Percentiles rank a stretch among this genome's conserved stretches.
phyloP scores from a whole-genome alignment of 2,113 vertebrate genomes.

The Scalopus aquaticus region DNA sequence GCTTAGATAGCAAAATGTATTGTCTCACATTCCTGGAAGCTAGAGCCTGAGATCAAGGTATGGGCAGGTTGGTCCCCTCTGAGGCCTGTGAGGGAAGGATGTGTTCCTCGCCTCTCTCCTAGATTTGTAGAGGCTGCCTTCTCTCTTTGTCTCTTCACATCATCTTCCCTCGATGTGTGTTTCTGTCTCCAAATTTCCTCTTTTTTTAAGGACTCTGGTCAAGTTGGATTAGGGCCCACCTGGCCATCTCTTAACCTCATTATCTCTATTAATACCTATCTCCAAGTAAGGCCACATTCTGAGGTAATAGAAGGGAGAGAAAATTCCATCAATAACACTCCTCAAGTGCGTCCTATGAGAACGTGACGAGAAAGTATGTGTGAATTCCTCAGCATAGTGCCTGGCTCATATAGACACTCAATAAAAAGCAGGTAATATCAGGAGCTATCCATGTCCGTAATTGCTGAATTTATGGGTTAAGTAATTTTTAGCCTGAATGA shows the following conservation, averaged over 20 bases:
- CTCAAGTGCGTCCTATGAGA: background rate
- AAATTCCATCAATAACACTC: background rate
- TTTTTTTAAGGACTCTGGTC: background rate
- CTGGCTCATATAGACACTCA: background rate
- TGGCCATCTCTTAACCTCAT: constrained; percentile 1
- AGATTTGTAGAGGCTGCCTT: background rate
- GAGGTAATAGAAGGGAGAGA: background rate
- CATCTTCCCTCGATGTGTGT: background rate
- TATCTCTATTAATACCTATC: background rate
- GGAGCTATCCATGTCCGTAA: background rate
- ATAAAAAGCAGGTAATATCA: background rate
- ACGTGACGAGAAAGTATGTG: background rate
- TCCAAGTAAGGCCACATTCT: constrained; percentile 14
- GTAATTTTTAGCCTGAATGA: background rate
- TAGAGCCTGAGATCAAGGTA: background rate
- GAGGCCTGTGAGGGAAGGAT: background rate
- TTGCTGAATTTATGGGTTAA: background rate
- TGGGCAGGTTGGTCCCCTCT: background rate
- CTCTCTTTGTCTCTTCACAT: background rate
- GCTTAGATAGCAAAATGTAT: too few relatives aligned
- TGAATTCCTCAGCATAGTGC: background rate
- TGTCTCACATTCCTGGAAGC: too few relatives aligned
- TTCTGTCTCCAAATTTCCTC: background rate
- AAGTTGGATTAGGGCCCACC: background rate
- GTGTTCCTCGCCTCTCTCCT: background rate